Base-by-base conservation (phyloP, 2,888 invertebrate species). In the Cylindroiulus punctatus region DNA sequence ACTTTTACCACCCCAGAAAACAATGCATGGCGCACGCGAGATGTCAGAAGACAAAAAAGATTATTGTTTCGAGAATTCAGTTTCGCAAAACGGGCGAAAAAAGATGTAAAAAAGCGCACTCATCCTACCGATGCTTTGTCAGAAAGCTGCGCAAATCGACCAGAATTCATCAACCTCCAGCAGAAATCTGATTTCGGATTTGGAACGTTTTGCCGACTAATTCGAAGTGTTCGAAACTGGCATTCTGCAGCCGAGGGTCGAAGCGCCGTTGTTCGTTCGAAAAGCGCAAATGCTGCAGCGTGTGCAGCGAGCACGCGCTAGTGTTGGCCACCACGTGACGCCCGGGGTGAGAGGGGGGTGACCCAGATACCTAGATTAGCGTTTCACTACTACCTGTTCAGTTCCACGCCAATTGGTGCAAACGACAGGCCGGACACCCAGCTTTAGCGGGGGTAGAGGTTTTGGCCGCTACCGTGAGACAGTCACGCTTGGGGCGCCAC, bases 341-440 rank as follows among this genome's bases (percentile, higher is more conserved):
- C 14, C 76, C 76, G 30, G 76, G 76, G 76, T 65, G 65, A 65
- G 8, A 2, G 7, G 65, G 65, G 65, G 65, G 65, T 76, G 76
- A 76, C 76, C 76, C 76, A 76, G 8, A 76, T 76, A 76, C 76
- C 76, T 76, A 76, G 76, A 76, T 76, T 76, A 76, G 26, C 76
- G 76, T 30, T 65, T 65, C 26, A 30, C 12, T 44, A 12, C 30
- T 76, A 76, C 76, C 76, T 76, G 76, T 30, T 76, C 76, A 17
- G 76, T 76, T 76, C 76, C 76, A 76, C 76, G 76, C 76, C 76
- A 76, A 76, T 76, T 76, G 76, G 76, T 30, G 76, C 76, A 76
- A 76, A 17, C 26, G 76, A 26, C 76, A 30, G 76, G 30, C 12
- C 30, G n/a, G n/a, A n/a, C n/a, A n/a, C 30, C 12, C 76, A 30